Conservation (phyloP, 2,888 invertebrate species). For the Nephrotoma flavescens region DNA sequence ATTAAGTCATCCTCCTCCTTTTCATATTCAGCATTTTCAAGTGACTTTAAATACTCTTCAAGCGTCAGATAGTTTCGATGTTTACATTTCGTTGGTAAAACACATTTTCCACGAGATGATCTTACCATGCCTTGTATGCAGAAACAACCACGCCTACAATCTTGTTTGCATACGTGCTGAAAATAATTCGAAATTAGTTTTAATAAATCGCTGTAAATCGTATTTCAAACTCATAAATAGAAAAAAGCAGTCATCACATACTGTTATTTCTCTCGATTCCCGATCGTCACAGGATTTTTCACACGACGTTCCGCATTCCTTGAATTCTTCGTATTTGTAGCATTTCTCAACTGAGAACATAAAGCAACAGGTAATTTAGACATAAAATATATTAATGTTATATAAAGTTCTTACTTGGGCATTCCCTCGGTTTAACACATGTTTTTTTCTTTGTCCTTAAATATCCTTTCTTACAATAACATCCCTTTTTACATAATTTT, state of each 20-base stretch:
- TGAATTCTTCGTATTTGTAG: neutral
- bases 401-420: neutral
- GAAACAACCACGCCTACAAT: neutral
- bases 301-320: neutral
- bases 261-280: neutral
- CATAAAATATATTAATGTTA: neutral
- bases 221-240: no score
- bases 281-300: neutral
- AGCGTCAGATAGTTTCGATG: neutral
- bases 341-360: neutral
- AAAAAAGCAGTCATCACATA: neutral
- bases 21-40: neutral
- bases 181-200: neutral
- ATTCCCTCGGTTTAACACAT: neutral
- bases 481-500: neutral
- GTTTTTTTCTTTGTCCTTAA: neutral
- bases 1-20: neutral
- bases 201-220: no score
- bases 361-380: neutral
- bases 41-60: neutral
- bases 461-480: neutral
- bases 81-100: neutral
- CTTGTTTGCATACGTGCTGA: neutral
- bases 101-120: neutral
- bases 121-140: neutral